Evolutionary conservation across 1,140 invertebrate species (phyloP), one percentile per base, ranked within the genome.

Genomic region (Pteromalus puparum): DNA sequence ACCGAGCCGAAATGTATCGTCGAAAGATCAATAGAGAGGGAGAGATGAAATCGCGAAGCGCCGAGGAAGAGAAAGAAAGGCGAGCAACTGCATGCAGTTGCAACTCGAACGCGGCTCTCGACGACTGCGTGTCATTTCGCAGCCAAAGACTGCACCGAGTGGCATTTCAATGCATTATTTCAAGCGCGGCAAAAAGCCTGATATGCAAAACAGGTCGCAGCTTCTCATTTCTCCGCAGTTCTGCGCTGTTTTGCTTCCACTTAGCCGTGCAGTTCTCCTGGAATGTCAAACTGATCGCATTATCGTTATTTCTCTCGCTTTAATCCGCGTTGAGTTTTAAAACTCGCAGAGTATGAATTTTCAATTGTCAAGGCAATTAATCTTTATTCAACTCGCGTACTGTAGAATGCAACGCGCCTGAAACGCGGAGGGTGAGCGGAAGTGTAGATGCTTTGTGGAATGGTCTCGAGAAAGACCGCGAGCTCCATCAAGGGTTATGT

Each of bases 191-290:
- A 72, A 30, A 72, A 72, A 72, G 70, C 26, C 70, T 73, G 28
- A 73, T 73, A 73, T 73, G 70, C 70, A 30, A 73, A 73, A 34
- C 70, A 28, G 28, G 30, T 7, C 70, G 18, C 26, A 38, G 70
- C 26, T 73, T 73, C 70, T 73, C 70, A 73, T 74, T 75, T 84
- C 82, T 53, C 26, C 24, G 3, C 77, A 48, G 46, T 12, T 78
- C 68, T 53, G 1, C 15, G 0, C 30, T 9, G 0, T 6, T 78
- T 85, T 53, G 68, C 46, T 26, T 24, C 18, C 13, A 73, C 30
- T 46, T 24, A 28, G 10, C 9, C 9, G 7, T 15, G 15, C 30
- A 28, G 18, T 21, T 61, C 28, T 15, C 30, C 10, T 38, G 30
- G 30, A 74, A 38, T 74, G n/a, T 18, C 13, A 74, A 30, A 74